A percentile compares a stretch with the other conserved stretches of the same genome.
Conservation (phyloP, 2,888 invertebrate genomes). For the Oligia fasciuncula region DNA sequence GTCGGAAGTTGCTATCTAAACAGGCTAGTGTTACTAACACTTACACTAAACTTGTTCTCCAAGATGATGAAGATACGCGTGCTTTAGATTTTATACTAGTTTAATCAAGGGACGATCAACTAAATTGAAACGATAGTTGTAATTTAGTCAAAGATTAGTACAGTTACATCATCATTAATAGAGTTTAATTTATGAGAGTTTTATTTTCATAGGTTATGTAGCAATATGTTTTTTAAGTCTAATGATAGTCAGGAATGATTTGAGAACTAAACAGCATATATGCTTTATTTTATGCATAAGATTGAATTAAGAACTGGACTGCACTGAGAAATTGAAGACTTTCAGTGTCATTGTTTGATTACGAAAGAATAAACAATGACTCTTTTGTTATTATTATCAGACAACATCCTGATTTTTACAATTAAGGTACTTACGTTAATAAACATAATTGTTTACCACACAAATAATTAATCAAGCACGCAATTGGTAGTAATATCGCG, state of each 20-base stretch:
- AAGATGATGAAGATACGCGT: not conserved
- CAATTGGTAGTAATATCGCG: slow-evolving; percentile 6
- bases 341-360: slow-evolving; percentile 10
- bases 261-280: not conserved
- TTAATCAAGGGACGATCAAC: not conserved
- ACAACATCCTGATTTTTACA: not conserved
- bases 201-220: not conserved
- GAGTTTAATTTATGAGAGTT: not conserved
- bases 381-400: slow-evolving; percentile 3
- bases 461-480: not conserved
- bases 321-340: too few species aligned
- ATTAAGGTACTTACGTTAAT: not conserved
- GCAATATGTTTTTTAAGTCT: slow-evolving; percentile 10
- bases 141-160: slow-evolving; percentile 8
- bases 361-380: slow-evolving; percentile 16
- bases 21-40: slow-evolving; percentile 37
- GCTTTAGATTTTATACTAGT: slow-evolving; percentile 27
- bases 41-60: slow-evolving; percentile 3
- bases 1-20: slow-evolving; percentile 45
- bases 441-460: not conserved
- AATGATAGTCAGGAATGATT: not conserved
- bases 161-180: slow-evolving; percentile 17
- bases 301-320: not conserved
- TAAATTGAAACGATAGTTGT: not conserved
- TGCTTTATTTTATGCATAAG: not conserved